phyloP scores from a whole-genome alignment of 2,113 vertebrate species.

The Dasypus novemcinctus region DNA sequence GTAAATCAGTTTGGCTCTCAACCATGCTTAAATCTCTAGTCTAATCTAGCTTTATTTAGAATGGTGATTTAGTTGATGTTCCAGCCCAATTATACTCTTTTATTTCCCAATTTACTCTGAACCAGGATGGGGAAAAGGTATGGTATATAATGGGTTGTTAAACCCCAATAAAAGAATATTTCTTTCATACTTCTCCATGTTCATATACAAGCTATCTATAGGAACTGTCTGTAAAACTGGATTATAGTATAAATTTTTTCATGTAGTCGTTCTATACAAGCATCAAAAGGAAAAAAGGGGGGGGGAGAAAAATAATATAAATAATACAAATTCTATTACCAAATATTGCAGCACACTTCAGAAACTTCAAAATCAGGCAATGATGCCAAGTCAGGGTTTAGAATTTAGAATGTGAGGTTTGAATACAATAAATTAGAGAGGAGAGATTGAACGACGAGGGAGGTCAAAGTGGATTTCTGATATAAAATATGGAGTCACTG shows the following conservation, averaged over 20 bases:
- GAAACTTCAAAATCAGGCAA: background rate
- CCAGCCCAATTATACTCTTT: background rate
- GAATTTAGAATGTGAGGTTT: background rate
- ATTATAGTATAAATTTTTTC: background rate
- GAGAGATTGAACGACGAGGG: background rate
- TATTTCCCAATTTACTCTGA: background rate
- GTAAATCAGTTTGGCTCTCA: background rate
- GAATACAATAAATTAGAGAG: background rate
- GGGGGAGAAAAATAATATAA: rapidly evolving
- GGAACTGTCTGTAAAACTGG: background rate
- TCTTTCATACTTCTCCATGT: background rate
- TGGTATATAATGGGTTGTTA: background rate
- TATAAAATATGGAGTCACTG: background rate
- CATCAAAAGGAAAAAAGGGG: rapidly evolving
- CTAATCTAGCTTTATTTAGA: background rate
- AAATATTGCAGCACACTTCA: background rate
- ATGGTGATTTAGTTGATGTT: background rate
- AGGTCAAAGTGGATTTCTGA: background rate
- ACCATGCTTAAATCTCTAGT: background rate
- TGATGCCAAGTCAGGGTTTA: background rate
- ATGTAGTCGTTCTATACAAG: background rate
- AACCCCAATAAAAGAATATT: background rate
- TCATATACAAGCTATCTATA: background rate
- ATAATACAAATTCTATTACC: background rate
- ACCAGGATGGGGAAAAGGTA: background rate